Conservation (phyloP, 37 sponge, comb jelly and placozoan genomes). For the Corticium candelabrum region DNA sequence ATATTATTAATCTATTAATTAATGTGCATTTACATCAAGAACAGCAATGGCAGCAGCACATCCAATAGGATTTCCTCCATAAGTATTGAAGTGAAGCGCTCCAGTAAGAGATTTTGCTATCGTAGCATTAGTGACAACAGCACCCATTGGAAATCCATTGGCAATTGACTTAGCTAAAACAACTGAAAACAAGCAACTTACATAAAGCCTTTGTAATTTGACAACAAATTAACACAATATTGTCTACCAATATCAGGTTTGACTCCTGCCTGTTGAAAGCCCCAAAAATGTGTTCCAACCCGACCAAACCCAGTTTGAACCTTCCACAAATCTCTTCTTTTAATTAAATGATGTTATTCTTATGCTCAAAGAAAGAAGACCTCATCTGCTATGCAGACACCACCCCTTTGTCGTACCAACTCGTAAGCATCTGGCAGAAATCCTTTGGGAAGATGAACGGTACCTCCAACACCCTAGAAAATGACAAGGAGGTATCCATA, state of each 20-base stretch:
- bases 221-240: neutral
- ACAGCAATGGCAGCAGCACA: constrained; percentile 80
- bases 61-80: constrained; percentile 91
- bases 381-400: constrained; percentile 76
- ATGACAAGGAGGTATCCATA: too few relatives aligned
- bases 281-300: constrained; percentile 86
- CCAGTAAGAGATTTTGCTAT: constrained; percentile 55
- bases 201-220: neutral
- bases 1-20: neutral
- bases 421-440: constrained; percentile 59
- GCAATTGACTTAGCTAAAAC: constrained; percentile 88
- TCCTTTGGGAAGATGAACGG: constrained; percentile 65
- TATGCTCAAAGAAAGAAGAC: too few relatives aligned
- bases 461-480: constrained; percentile 85
- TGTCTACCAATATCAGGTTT: constrained; percentile 75
- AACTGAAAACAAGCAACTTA: constrained; percentile 21
- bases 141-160: constrained; percentile 90
- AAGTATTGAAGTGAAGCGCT: constrained; percentile 89
- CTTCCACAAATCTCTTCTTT: constrained; percentile 18
- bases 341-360: neutral
- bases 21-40: constrained; percentile 46
- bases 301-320: constrained; percentile 95
- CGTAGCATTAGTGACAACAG: constrained; percentile 72
- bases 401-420: constrained; percentile 57
- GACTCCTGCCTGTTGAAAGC: constrained; percentile 69